These are phyloP conservation scores for Sialia sialis DNA, from an alignment of 2,113 vertebrate genomes.

Conservation along the genomic window DNA sequence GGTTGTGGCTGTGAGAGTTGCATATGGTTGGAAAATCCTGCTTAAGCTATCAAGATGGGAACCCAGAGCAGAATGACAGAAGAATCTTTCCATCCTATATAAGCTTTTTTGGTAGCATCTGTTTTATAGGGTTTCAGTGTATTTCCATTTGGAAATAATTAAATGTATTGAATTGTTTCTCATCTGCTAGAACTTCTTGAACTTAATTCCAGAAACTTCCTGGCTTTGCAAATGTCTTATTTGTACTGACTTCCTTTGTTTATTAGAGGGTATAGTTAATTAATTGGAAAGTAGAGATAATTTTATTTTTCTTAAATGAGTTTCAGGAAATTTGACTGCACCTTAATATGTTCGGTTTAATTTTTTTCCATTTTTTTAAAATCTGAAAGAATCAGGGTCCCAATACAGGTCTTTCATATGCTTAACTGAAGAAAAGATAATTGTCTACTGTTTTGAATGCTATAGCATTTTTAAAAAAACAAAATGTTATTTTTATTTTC, in stretches of 20 bases:
- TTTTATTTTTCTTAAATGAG: neutral
- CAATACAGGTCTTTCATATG: neutral
- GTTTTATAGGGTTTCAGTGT: neutral
- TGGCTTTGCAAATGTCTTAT: neutral
- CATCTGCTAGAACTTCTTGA: neutral
- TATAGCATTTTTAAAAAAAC: neutral
- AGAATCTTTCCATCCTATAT: neutral
- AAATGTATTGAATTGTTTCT: neutral
- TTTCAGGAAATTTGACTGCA: neutral
- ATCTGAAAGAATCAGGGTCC: neutral
- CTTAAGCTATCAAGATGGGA: neutral
- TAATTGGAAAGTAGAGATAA: neutral
- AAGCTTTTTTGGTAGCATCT: neutral
- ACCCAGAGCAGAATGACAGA: neutral
- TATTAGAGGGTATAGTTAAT: neutral
- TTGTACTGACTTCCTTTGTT: neutral
- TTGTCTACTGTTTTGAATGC: neutral
- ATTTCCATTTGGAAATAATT: neutral
- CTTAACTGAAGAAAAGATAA: neutral
- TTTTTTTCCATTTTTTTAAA: neutral
- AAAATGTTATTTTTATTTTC: neutral
- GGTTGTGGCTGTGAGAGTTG: neutral
- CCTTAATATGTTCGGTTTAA: neutral
- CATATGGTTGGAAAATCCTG: neutral
- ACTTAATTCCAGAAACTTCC: neutral